Conservation (phyloP, 2,888 invertebrate species). For the Stictocephala bisonia region DNA sequence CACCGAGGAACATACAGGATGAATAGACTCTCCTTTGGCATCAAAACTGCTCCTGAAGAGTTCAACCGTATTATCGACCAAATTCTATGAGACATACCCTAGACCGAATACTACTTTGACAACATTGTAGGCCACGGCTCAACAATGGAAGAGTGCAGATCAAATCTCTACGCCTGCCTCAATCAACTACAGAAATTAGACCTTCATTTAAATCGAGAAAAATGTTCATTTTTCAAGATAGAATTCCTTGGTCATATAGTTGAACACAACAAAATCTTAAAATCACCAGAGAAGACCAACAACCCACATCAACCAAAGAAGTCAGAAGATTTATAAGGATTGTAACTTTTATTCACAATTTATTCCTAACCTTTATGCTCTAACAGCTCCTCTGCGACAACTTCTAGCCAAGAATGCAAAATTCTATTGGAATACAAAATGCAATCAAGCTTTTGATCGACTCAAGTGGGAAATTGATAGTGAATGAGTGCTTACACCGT, state of each 20-base stretch:
- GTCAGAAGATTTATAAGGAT: no score
- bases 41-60: slow-evolving; percentile 5
- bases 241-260: slow-evolving; percentile 1
- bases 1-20: slow-evolving; percentile 30
- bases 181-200: not conserved
- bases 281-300: slow-evolving; percentile 1
- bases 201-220: not conserved
- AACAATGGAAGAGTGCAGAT: not conserved
- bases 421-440: not conserved
- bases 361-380: slow-evolving; percentile 1
- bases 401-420: not conserved
- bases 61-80: not conserved
- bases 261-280: slow-evolving; percentile 13
- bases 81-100: not conserved
- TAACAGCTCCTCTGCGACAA: slow-evolving; percentile 23
- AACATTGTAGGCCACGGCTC: not conserved
- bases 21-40: not conserved
- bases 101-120: no score
- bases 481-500: no score
- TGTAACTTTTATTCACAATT: slow-evolving; percentile 22
- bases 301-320: no score
- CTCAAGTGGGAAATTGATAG: no score
- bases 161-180: not conserved
- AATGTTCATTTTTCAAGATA: not conserved
- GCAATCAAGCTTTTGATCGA: no score